Conservation (phyloP, 2,797 vertebrate species). For the Acanthiza pusilla region DNA sequence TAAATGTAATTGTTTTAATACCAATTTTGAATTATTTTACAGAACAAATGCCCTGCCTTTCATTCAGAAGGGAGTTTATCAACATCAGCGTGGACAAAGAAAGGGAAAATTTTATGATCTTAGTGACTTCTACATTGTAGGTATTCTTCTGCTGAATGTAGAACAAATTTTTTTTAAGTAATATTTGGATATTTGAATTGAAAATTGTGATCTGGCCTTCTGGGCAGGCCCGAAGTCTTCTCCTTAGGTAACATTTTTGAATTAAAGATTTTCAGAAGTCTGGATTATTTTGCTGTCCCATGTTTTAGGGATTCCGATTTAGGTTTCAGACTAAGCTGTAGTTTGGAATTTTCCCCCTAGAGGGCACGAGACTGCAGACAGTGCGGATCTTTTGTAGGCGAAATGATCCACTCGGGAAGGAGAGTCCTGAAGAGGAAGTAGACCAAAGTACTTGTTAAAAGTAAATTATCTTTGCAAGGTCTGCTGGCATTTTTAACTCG, state of each 20-base stretch:
- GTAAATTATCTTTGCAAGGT: not conserved
- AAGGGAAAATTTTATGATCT: constrained; percentile 70
- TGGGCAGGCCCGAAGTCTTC: not conserved
- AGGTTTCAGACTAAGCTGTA: not conserved
- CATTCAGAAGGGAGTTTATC: constrained; percentile 74
- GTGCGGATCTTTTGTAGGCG: not conserved
- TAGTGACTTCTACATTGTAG: constrained; percentile 73
- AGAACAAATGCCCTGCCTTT: constrained; percentile 79
- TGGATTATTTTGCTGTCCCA: not conserved
- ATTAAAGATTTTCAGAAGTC: not conserved
- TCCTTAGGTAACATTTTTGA: not conserved
- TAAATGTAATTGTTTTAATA: not conserved
- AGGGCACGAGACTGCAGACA: not conserved
- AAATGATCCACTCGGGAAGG: not conserved
- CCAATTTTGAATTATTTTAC: constrained; percentile 39
- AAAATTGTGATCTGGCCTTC: not conserved
- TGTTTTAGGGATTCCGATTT: not conserved
- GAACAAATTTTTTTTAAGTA: not conserved
- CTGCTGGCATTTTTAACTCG: not conserved
- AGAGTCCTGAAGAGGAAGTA: not conserved
- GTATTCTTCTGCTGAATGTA: not conserved
- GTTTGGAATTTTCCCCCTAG: not conserved
- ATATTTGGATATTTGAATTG: not conserved
- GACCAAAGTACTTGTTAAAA: not conserved
- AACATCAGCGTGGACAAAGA: constrained; percentile 69